Percentiles rank a stretch among this genome's conserved stretches.
These are phyloP conservation scores for Tachina grossa DNA, from an alignment of 2,888 invertebrate genomes.

Conservation along the genomic window DNA sequence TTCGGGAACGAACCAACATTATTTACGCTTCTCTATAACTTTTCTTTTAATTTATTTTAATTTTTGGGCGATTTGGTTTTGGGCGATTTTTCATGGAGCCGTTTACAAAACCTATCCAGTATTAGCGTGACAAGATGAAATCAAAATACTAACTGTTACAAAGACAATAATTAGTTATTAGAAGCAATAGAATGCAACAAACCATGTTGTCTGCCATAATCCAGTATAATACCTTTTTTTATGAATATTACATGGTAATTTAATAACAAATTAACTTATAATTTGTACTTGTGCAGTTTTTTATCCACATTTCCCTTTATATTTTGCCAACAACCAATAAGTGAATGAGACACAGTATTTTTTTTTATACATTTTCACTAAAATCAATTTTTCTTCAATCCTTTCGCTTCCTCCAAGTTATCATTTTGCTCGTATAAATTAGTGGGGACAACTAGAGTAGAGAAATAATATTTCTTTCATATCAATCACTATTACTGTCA, in stretches of 20 bases:
- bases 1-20: no score
- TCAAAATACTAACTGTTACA: conserved; percentile 61
- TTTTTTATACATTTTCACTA: not conserved
- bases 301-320: conserved; percentile 11
- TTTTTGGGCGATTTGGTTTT: no score
- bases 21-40: no score
- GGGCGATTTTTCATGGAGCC: no score
- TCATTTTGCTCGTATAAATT: conserved; percentile 27
- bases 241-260: conserved; percentile 59
- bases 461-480: not conserved
- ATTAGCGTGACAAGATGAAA: conserved; percentile 66
- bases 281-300: conserved; percentile 51
- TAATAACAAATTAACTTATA: conserved; percentile 62
- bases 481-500: not conserved
- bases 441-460: not conserved
- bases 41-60: no score
- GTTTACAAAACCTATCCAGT: not conserved
- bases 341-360: not conserved
- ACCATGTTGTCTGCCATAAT: not conserved
- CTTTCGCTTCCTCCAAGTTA: conserved; percentile 2
- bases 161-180: conserved; percentile 56
- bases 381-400: conserved; percentile 10
- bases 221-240: not conserved
- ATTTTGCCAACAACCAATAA: not conserved
- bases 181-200: not conserved